These are phyloP conservation scores for Pteromalus puparum DNA, from an alignment of 1,140 invertebrate genomes.

Conservation along the genomic window DNA sequence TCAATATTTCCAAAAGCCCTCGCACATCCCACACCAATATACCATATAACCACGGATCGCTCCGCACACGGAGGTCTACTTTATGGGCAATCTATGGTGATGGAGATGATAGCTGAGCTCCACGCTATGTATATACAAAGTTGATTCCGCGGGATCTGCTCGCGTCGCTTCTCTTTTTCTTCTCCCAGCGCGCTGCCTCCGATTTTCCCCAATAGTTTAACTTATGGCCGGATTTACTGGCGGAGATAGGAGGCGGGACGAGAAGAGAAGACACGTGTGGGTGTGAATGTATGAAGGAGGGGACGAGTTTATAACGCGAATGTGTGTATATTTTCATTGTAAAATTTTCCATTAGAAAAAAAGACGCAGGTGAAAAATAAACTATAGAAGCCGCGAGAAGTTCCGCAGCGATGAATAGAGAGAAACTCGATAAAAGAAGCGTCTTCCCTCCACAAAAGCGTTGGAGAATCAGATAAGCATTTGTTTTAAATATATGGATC, in stretches of 20 bases:
- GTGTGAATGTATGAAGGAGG: background rate
- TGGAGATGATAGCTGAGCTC: conserved; percentile 74
- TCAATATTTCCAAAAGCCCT: too few species aligned
- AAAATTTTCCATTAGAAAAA: background rate
- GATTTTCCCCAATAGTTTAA: conserved; percentile 75
- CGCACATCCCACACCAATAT: background rate
- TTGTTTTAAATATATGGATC: conserved; percentile 73
- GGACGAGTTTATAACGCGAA: background rate
- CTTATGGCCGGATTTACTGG: conserved; percentile 75
- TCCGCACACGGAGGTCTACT: conserved; percentile 64
- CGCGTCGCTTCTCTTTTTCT: conserved; percentile 27
- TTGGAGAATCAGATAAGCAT: conserved; percentile 71
- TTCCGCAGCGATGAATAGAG: conserved; percentile 7
- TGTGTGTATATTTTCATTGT: too few species aligned
- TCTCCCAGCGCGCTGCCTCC: conserved; percentile 54
- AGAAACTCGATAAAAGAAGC: conserved; percentile 48
- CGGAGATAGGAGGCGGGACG: conserved; percentile 60
- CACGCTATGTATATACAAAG: conserved; percentile 58
- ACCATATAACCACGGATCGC: conserved; percentile 74
- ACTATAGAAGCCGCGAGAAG: background rate
- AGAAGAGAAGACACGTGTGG: conserved; percentile 11
- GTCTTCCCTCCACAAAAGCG: conserved; percentile 66
- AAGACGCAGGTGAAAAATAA: background rate
- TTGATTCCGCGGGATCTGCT: conserved; percentile 69
- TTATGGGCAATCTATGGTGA: conserved; percentile 77